phyloP scores from a whole-genome alignment of 2,797 vertebrate genomes.

The Falco columbarius region DNA sequence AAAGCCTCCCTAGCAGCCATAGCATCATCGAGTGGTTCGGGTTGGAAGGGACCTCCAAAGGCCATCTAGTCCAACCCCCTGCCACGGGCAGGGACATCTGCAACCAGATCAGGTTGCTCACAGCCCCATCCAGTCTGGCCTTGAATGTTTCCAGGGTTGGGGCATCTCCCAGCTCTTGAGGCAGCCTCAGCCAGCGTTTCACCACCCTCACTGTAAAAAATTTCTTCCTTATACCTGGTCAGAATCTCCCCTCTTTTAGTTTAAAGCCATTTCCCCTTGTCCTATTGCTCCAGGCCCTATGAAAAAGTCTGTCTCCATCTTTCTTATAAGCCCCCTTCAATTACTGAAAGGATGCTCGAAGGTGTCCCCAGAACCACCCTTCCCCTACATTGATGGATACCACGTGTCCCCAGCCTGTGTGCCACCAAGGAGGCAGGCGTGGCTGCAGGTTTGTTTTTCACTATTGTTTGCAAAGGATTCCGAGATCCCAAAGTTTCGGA shows the following conservation, averaged over 20 bases:
- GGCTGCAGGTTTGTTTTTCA: background rate
- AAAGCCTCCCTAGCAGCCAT: background rate
- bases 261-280: background rate
- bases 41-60: background rate
- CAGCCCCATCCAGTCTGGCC: accelerated
- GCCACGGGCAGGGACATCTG: background rate
- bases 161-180: background rate
- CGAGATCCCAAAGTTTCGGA: background rate
- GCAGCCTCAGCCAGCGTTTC: accelerated
- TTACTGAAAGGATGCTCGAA: background rate
- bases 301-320: background rate
- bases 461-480: background rate
- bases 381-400: background rate
- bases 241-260: background rate
- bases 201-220: accelerated
- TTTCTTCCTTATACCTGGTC: background rate
- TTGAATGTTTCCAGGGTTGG: background rate
- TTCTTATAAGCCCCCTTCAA: background rate
- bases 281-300: accelerated
- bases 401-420: accelerated
- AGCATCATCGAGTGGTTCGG: background rate
- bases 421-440: background rate
- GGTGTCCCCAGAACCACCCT: background rate
- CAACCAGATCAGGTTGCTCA: background rate
- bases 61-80: accelerated